Base-by-base conservation (phyloP, 2,113 vertebrate genomes). In the Notarius quadriscutis region DNA sequence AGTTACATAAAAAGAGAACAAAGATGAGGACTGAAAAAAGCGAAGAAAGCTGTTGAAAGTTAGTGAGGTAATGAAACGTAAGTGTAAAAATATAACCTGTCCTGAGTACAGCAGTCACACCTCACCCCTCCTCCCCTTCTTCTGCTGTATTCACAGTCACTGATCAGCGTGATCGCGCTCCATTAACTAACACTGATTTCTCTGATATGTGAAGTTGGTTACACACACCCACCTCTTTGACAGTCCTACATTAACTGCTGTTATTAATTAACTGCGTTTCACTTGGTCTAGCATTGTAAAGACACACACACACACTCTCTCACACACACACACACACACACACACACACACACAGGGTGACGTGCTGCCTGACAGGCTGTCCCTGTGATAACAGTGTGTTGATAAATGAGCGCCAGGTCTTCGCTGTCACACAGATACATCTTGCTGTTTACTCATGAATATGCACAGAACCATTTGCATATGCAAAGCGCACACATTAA, bases 371-470 rank as follows among this genome's bases (percentile, higher is more conserved):
- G 84, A 86, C 81, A 81, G 69, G 78, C 63, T 30, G 65, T 60
- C 81, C 84, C 87, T 63, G 78, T 80, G 84, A 88, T 88, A 88
- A 87, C 88, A n/a, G 81, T 60, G 51, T 41, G 88, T 81, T 88
- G 87, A 90, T 90, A 88, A 90, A 88, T 88, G 89, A 88, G 87
- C 77, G 69, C 85, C 87, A 79, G 87, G 82, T 90, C 89, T 88
- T 88, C 77, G 65, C 87, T 90, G 89, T 90, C 87, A 90, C 89
- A 67, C 83, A 87, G 84, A 90, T 87, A 87, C 81, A 90, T 88
- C 87, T 88, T 71, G 72, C 84, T 63, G 89, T 88, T 87, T 90
- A 84, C 89, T 90, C 87, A 90, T 90, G 85, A 90, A 88, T 90
- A 90, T 90, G 89, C 89, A 83, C 79, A 1, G 20, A 15, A 18